Conservation (phyloP, 2,888 invertebrate species). For the Acleris emargana region DNA sequence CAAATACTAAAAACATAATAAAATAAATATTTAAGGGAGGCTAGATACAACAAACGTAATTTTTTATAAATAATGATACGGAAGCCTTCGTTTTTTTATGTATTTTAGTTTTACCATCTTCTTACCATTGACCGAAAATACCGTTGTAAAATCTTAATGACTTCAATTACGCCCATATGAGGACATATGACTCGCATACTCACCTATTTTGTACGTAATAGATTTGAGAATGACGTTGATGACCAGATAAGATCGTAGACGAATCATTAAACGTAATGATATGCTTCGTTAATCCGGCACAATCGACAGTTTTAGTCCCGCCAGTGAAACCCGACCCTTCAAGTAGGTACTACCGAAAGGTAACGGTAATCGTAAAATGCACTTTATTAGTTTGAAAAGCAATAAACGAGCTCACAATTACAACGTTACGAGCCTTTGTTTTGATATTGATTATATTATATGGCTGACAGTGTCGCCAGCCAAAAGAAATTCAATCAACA, state of each 20-base stretch:
- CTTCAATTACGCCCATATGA: conserved; percentile 32
- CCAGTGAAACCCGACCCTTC: conserved; percentile 58
- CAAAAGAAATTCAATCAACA: conserved; percentile 11
- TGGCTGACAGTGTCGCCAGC: conserved; percentile 4
- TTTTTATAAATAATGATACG: too few relatives aligned
- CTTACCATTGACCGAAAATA: not conserved
- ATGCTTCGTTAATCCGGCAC: conserved; percentile 80
- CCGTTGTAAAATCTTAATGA: conserved; percentile 1
- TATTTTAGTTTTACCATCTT: too few relatives aligned
- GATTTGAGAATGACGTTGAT: conserved; percentile 74
- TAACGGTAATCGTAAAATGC: conserved; percentile 26
- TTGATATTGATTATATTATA: conserved; percentile 26
- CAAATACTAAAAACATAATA: too few relatives aligned
- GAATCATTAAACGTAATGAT: conserved; percentile 79
- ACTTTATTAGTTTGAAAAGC: conserved; percentile 32
- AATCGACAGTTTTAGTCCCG: conserved; percentile 63
- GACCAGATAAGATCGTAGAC: conserved; percentile 71
- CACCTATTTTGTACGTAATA: conserved; percentile 59
- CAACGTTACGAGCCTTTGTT: conserved; percentile 32
- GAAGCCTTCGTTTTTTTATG: too few relatives aligned
- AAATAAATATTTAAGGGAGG: too few relatives aligned
- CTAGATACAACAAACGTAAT: too few relatives aligned
- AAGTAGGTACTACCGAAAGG: conserved; percentile 19
- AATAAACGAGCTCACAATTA: conserved; percentile 30
- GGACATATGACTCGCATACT: conserved; percentile 42